phyloP scores from a whole-genome alignment of 2,797 vertebrate species.

The Ispidina lecontei region DNA sequence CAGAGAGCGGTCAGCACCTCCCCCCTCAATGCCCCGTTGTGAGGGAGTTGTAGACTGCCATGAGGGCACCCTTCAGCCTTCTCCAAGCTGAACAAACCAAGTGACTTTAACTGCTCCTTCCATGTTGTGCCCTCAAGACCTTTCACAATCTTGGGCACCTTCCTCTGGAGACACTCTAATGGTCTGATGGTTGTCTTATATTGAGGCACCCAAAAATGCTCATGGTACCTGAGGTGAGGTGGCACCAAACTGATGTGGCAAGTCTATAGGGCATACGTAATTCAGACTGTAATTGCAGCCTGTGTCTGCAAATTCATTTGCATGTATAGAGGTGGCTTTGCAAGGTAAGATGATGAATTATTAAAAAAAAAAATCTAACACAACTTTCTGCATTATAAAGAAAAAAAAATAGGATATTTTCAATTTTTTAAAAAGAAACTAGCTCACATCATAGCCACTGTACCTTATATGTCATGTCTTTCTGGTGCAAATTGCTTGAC shows the following conservation, averaged over 20 bases:
- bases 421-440: background rate
- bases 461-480: background rate
- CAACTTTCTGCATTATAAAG: background rate
- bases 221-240: background rate
- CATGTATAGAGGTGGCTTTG: background rate
- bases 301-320: background rate
- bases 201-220: background rate
- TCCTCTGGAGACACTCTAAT: background rate
- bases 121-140: background rate
- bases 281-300: background rate
- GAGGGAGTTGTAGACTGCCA: background rate
- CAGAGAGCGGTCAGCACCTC: background rate
- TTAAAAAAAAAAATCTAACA: background rate
- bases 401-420: background rate
- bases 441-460: background rate
- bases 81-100: background rate
- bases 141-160: background rate
- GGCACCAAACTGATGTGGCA: background rate
- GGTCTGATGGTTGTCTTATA: background rate
- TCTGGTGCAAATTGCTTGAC: background rate
- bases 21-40: fast-evolving
- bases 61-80: background rate
- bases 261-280: background rate
- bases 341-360: background rate
- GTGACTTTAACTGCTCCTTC: background rate